Conservation (phyloP, 2,797 vertebrate species). For the Vipera latastei region DNA sequence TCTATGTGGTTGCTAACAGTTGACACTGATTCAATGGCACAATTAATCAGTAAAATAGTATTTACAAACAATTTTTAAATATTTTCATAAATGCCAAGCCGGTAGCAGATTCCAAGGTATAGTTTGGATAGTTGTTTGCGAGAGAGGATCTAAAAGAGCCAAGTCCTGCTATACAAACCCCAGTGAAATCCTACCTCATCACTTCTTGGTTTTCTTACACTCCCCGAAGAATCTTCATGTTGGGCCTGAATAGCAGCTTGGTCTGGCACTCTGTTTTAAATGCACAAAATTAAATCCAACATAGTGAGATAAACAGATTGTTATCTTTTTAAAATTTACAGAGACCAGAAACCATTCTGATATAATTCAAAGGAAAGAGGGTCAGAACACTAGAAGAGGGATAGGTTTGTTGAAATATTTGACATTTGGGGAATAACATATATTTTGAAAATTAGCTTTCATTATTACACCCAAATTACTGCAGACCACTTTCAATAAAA, state of each 20-base stretch:
- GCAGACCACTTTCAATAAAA: background rate
- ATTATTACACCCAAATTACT: background rate
- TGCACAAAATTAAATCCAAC: conserved; percentile 43
- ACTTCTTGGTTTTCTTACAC: conserved; percentile 64
- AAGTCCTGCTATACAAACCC: background rate
- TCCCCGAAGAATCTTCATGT: conserved; percentile 72
- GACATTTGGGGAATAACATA: background rate
- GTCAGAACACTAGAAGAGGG: background rate
- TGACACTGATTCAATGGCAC: background rate
- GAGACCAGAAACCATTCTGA: background rate
- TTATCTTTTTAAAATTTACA: conserved; percentile 17
- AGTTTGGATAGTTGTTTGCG: background rate
- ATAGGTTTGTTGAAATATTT: background rate
- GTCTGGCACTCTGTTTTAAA: conserved; percentile 61
- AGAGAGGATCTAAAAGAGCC: background rate
- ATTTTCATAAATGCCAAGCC: background rate
- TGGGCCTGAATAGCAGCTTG: conserved; percentile 58
- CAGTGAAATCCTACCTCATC: conserved; percentile 75
- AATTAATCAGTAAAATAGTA: background rate
- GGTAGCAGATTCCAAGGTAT: background rate
- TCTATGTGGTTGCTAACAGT: background rate
- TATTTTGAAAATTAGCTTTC: background rate
- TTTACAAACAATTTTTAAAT: background rate
- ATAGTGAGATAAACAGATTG: conserved; percentile 23
- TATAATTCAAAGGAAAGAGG: background rate